Evolutionary conservation across 2,113 vertebrate species (phyloP).

Genomic region (Syngnathoides biaculeatus): DNA sequence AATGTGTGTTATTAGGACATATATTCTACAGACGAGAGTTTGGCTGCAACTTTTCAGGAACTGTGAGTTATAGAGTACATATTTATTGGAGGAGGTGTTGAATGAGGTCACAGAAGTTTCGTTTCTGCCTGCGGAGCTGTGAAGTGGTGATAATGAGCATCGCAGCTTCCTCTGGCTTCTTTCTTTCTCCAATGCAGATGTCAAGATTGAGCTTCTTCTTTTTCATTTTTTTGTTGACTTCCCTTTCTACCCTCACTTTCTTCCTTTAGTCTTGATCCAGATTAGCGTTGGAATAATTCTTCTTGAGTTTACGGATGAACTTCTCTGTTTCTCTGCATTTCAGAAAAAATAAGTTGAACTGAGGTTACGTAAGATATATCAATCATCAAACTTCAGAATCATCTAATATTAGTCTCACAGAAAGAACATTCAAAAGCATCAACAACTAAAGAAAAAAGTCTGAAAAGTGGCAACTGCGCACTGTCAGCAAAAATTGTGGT

Average conservation of each 20-base stretch:
- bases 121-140: slow-evolving; percentile 1
- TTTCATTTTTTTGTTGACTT: background rate
- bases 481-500: background rate
- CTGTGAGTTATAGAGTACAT: background rate
- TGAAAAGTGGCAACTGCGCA: background rate
- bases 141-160: slow-evolving; percentile 9
- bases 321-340: background rate
- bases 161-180: background rate
- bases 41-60: background rate
- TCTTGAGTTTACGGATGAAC: background rate
- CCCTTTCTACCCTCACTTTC: background rate
- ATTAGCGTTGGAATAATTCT: slow-evolving; percentile 14
- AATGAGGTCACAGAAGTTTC: background rate
- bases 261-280: slow-evolving; percentile 5
- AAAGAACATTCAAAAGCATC: background rate
- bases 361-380: background rate
- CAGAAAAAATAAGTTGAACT: background rate
- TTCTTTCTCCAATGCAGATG: slow-evolving; percentile 14
- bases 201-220: slow-evolving; percentile 10
- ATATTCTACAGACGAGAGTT: background rate
- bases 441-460: background rate
- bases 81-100: background rate
- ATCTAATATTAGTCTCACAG: background rate
- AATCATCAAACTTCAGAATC: slow-evolving; percentile 2
- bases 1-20: slow-evolving; percentile 13